A percentile compares a stretch with the other conserved stretches of the same genome.
Conservation (phyloP, 2,113 vertebrate species). For the Oncorhynchus clarkii region DNA sequence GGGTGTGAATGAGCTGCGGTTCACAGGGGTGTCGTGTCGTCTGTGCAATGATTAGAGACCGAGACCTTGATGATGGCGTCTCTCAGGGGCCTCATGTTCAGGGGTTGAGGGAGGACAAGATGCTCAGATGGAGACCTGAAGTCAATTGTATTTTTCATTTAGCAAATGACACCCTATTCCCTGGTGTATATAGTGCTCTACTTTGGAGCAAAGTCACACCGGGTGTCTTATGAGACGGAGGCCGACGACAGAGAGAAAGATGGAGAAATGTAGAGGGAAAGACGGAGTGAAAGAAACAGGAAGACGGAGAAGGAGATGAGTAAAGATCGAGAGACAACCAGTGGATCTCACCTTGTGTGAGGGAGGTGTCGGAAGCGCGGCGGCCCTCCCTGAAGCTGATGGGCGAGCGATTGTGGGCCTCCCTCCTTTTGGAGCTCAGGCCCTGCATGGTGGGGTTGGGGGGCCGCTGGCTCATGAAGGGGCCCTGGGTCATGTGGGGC, state of each 20-base stretch:
- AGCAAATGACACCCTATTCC: too few relatives aligned
- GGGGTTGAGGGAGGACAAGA: background rate
- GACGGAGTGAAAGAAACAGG: background rate
- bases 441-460: slow-evolving; percentile 89
- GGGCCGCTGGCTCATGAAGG: slow-evolving; percentile 82
- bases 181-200: too few relatives aligned
- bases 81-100: too few relatives aligned
- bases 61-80: background rate
- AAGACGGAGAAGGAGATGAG: background rate
- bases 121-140: background rate
- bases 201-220: too few relatives aligned
- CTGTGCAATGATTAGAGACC: background rate
- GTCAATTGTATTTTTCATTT: too few relatives aligned
- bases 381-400: slow-evolving; percentile 97
- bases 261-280: slow-evolving; percentile 6
- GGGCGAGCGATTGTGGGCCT: slow-evolving; percentile 91
- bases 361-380: slow-evolving; percentile 92
- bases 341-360: slow-evolving; percentile 85
- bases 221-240: background rate
- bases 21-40: background rate
- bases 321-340: background rate
- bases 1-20: background rate
- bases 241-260: background rate
- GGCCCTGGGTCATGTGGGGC: slow-evolving; percentile 57
- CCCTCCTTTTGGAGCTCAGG: slow-evolving; percentile 83